These are phyloP conservation scores for Psittacula derbiana DNA, from an alignment of 2,797 vertebrate genomes.

Conservation along the genomic window DNA sequence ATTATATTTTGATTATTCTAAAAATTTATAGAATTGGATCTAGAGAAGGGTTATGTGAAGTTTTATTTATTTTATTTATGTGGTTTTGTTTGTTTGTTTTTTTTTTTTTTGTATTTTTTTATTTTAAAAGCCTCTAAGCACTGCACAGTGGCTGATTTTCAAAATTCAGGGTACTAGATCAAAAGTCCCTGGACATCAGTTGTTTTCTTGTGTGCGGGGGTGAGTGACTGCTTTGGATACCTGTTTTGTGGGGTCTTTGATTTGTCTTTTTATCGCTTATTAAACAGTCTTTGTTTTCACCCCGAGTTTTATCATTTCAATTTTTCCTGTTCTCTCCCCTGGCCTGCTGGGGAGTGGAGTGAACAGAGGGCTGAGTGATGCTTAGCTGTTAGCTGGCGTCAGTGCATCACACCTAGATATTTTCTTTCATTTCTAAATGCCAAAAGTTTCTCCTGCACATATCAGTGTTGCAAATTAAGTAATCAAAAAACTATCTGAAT, in stretches of 20 bases:
- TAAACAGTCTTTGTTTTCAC: neutral
- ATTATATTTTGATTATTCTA: neutral
- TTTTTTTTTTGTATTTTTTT: neutral
- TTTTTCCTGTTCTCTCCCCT: neutral
- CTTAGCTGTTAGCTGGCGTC: neutral
- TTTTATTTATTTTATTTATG: neutral
- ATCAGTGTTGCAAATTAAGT: neutral
- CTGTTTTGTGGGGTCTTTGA: neutral
- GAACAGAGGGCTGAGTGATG: neutral
- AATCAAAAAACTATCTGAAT: neutral
- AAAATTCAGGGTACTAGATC: neutral
- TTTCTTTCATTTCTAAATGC: neutral
- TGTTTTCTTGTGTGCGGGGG: accelerated
- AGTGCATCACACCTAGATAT: neutral
- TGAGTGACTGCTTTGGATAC: neutral
- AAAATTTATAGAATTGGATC: neutral
- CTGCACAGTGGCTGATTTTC: neutral
- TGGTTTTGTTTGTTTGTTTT: neutral
- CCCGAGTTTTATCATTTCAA: neutral
- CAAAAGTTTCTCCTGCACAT: neutral
- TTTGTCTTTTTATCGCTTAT: neutral
- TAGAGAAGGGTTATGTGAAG: neutral
- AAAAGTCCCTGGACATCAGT: neutral
- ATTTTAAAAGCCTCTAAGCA: neutral
- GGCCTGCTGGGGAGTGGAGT: neutral